Percentiles rank a stretch among this genome's conserved stretches.
These are phyloP conservation scores for Eristalinus aeneus DNA, from an alignment of 2,888 invertebrate genomes.

Conservation along the genomic window DNA sequence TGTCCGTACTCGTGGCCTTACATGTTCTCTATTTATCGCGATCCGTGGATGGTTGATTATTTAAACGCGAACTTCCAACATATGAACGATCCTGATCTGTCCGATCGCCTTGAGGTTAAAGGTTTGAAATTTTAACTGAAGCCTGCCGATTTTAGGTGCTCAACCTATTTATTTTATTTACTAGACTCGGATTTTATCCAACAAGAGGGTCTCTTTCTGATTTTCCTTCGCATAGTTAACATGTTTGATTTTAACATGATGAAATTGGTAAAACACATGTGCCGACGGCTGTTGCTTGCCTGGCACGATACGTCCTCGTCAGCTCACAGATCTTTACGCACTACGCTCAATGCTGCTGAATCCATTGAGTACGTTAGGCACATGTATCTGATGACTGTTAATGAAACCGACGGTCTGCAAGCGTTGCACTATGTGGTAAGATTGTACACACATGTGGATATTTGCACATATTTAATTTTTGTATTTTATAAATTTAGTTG, in stretches of 20 bases:
- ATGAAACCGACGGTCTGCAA: slow-evolving; percentile 20
- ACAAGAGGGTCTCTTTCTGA: slow-evolving; percentile 75
- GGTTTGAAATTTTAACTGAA: not conserved
- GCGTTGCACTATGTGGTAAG: slow-evolving; percentile 52
- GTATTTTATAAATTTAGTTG: slow-evolving; percentile 16
- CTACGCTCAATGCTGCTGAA: slow-evolving; percentile 18
- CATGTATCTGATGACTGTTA: slow-evolving; percentile 41
- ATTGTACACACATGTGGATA: not conserved
- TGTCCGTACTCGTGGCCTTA: slow-evolving; percentile 60
- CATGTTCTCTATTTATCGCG: slow-evolving; percentile 60
- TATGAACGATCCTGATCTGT: slow-evolving; percentile 30
- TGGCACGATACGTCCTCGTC: slow-evolving; percentile 72
- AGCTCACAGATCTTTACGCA: slow-evolving; percentile 24
- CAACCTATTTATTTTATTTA: not conserved
- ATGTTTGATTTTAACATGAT: slow-evolving; percentile 77
- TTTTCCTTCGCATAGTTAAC: slow-evolving; percentile 76
- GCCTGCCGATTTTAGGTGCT: no score
- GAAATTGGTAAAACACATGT: slow-evolving; percentile 76
- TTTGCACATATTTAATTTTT: no score
- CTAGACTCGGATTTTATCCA: slow-evolving; percentile 57
- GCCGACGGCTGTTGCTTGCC: slow-evolving; percentile 76
- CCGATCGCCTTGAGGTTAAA: slow-evolving; percentile 11
- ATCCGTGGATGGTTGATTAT: slow-evolving; percentile 64
- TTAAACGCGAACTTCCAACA: slow-evolving; percentile 55
- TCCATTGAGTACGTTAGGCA: slow-evolving; percentile 39